These are phyloP conservation scores for Drosophila villosipedis DNA, from an alignment of 2,888 invertebrate species.

Conservation along the genomic window DNA sequence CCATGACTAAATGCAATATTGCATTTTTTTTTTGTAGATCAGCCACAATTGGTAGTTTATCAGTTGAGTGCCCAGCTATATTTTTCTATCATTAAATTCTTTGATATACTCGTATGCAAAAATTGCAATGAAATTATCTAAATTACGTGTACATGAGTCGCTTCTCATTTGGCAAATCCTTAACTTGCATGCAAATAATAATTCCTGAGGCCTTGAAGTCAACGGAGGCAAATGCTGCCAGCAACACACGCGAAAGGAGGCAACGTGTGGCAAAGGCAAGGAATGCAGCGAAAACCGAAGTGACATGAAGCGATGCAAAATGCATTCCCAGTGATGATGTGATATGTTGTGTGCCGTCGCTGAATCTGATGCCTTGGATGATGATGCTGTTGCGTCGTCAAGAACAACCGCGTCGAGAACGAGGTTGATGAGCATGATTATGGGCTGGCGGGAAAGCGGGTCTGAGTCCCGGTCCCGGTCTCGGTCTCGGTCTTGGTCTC, in stretches of 20 bases:
- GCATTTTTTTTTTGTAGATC: neutral
- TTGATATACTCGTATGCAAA: neutral
- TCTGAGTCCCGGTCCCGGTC: neutral
- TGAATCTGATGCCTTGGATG: constrained; percentile 37
- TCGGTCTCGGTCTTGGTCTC: too few species aligned
- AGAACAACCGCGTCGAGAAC: constrained; percentile 51
- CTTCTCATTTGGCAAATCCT: constrained; percentile 50
- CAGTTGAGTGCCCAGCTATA: neutral
- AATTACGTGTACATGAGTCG: constrained; percentile 21
- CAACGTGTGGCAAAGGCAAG: constrained; percentile 9
- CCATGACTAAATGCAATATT: neutral
- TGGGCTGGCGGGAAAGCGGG: constrained; percentile 1
- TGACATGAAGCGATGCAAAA: constrained; percentile 82
- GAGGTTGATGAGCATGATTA: constrained; percentile 68
- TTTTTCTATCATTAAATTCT: neutral
- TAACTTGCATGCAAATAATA: constrained; percentile 44
- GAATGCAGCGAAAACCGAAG: constrained; percentile 52
- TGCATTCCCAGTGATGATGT: constrained; percentile 80
- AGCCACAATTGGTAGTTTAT: neutral
- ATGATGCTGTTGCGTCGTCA: constrained; percentile 35
- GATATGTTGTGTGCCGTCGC: constrained; percentile 65
- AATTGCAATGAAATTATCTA: neutral
- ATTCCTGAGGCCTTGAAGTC: constrained; percentile 3
- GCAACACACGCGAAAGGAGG: constrained; percentile 10
- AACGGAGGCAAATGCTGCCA: constrained; percentile 23